Evolutionary conservation across 2,797 vertebrate species (phyloP).

Genomic region (Steatocranus sp.): DNA sequence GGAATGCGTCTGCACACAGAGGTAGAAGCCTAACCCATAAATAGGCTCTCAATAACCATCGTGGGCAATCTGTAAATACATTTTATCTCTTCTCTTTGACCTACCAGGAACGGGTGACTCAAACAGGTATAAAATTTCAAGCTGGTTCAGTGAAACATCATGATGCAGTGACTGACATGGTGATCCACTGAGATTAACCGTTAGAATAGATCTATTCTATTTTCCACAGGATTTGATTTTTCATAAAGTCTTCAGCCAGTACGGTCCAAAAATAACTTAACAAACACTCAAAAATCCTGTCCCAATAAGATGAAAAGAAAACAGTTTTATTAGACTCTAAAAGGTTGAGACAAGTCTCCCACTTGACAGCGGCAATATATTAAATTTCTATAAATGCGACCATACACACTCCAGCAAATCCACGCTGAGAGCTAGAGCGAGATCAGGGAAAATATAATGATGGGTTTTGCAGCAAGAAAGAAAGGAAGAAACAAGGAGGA

Average conservation of each 20-base stretch:
- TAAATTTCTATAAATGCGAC: neutral
- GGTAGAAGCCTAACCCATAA: neutral
- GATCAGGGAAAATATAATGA: constrained; percentile 87
- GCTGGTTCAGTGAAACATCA: neutral
- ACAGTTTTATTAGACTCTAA: neutral
- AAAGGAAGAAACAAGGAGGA: neutral
- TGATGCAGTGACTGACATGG: neutral
- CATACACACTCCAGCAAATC: neutral
- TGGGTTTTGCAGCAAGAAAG: constrained; percentile 10
- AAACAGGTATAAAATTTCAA: neutral
- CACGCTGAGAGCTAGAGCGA: constrained; percentile 60
- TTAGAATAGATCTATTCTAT: neutral
- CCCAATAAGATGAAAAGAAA: neutral
- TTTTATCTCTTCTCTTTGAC: neutral
- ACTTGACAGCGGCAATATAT: neutral
- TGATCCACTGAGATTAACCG: neutral
- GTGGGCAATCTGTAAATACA: neutral
- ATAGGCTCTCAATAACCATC: neutral
- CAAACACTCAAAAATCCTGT: neutral
- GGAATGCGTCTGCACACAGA: neutral
- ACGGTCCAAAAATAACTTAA: neutral
- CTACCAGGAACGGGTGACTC: neutral
- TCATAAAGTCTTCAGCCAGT: neutral
- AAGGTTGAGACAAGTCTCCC: neutral
- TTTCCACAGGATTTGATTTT: neutral